These are phyloP conservation scores for Lepisosteus osseus DNA, from an alignment of 2,113 vertebrate species.

Conservation along the genomic window DNA sequence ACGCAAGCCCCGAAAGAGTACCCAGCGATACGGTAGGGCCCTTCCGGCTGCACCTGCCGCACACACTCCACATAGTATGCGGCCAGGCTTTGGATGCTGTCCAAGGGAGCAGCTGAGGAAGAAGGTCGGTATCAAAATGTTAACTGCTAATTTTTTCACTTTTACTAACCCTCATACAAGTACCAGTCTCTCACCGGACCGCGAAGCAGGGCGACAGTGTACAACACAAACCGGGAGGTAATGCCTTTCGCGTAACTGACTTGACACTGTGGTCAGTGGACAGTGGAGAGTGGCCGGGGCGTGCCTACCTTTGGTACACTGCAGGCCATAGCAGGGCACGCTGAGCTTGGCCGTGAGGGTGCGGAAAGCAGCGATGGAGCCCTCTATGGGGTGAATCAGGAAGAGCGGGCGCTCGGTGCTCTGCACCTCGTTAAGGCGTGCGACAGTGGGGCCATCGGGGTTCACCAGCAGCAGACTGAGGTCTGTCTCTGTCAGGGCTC, in stretches of 20 bases:
- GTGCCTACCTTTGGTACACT: slow-evolving; percentile 86
- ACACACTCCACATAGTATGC: slow-evolving; percentile 83
- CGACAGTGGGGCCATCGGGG: slow-evolving; percentile 76
- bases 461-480: slow-evolving; percentile 78
- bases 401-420: slow-evolving; percentile 82
- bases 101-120: slow-evolving; percentile 79
- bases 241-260: no score
- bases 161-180: no score
- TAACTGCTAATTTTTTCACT: not conserved
- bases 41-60: slow-evolving; percentile 82
- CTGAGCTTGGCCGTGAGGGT: slow-evolving; percentile 77
- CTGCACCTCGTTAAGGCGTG: slow-evolving; percentile 75
- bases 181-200: no score
- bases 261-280: no score
- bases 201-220: no score
- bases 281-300: not conserved
- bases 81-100: slow-evolving; percentile 87
- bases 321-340: slow-evolving; percentile 86
- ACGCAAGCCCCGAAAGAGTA: slow-evolving; percentile 97
- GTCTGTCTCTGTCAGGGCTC: slow-evolving; percentile 59
- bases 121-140: slow-evolving; percentile 16
- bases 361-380: slow-evolving; percentile 76
- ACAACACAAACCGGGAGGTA: no score
- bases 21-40: slow-evolving; percentile 86
- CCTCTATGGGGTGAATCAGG: slow-evolving; percentile 92